Evolutionary conservation across 2,113 vertebrate species (phyloP), one percentile per base, ranked within the genome.

Genomic region (Eretmochelys imbricata): DNA sequence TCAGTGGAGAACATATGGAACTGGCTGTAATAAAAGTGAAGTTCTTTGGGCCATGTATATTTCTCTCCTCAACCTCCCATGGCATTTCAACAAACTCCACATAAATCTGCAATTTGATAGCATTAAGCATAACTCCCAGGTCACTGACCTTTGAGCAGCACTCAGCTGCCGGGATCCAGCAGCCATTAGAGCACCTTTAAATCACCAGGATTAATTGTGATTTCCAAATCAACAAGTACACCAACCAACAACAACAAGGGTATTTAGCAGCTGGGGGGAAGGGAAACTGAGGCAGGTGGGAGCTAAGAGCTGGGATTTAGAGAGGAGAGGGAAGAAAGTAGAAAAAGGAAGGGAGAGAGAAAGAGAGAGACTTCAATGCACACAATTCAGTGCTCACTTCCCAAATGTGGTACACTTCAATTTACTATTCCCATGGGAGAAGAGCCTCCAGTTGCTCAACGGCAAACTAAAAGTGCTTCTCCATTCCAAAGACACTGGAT

Each of bases 71-170:
- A 83, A 78, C 93, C 91, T 89, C 91, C 0, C 27, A 82, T 83
- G 91, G 92, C 84, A 81, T 92, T 96, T 46, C 91, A 76, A 88
- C 29, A 87, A 87, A 95, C 89, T 97, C 82, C 95, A 96, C 93
- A 94, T 97, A 97, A 97, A 98, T 96, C 84, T 93, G 92, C 7
- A 79, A 96, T 95, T 92, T 0, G 65, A 84, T 87, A 96, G 94
- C 89, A 80, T 85, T 89, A 94, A 93, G 95, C 97, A 98, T 98
- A 98, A 98, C 98, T 99, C 98, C 97, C 93, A 95, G 96, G 97
- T 93, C 94, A n/a, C 81, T 96, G 98, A 98, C 98, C 98, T 98
- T 98, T 98, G 97, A 94, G 86, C 89, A 95, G 94, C 49, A 22
- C 94, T 97, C 48, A 79, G 97, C 97, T 98, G 93, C 24, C 87